phyloP scores from a whole-genome alignment of 2,888 invertebrate species.

The Chaetogeoica ovagalla region DNA sequence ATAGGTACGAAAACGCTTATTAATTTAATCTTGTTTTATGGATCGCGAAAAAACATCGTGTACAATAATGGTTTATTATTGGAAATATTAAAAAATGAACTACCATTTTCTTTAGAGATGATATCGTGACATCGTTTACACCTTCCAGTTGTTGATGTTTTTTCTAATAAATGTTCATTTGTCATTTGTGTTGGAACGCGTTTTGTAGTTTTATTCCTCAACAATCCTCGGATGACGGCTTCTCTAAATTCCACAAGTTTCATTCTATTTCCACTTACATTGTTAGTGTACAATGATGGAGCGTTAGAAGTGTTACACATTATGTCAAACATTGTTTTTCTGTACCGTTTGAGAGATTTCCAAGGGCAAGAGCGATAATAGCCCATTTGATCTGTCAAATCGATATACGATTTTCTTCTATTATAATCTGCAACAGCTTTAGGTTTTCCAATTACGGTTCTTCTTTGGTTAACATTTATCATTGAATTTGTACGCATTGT shows the following conservation, averaged over 20 bases:
- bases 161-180: constrained; percentile 7
- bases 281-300: neutral
- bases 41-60: neutral
- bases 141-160: constrained; percentile 13
- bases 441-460: neutral
- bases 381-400: constrained; percentile 12
- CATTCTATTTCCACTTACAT: constrained; percentile 10
- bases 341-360: constrained; percentile 20
- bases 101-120: neutral
- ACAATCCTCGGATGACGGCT: constrained; percentile 19
- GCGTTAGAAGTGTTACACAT: constrained; percentile 9
- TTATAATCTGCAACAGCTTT: neutral
- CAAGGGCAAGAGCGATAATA: neutral
- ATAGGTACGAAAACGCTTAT: neutral
- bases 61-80: neutral
- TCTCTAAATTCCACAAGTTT: constrained; percentile 9
- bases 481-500: constrained; percentile 7
- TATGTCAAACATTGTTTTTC: constrained; percentile 10
- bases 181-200: neutral
- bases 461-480: constrained; percentile 9
- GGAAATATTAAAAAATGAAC: neutral
- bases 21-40: neutral
- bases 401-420: constrained; percentile 18
- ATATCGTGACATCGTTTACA: constrained; percentile 14
- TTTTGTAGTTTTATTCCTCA: neutral